phyloP scores from a whole-genome alignment of 2,113 vertebrate genomes.

The Romanogobio albipinnatus region DNA sequence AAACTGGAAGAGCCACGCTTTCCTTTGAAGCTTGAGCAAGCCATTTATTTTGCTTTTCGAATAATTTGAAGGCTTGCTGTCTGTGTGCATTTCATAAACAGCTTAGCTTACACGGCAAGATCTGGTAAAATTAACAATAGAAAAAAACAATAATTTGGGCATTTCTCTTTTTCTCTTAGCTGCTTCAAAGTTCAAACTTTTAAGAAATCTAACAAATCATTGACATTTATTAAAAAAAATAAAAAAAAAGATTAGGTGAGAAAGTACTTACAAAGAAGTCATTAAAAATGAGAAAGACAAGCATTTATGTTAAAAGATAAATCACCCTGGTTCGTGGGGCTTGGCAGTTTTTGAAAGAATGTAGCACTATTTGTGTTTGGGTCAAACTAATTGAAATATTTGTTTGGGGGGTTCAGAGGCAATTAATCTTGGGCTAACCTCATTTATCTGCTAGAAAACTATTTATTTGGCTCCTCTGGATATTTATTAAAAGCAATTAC shows the following conservation, averaged over 20 bases:
- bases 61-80: conserved; percentile 35
- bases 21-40: conserved; percentile 33
- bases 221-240: background rate
- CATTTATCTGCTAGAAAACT: conserved; percentile 50
- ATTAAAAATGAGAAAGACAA: background rate
- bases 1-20: conserved; percentile 37
- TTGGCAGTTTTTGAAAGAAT: conserved; percentile 28
- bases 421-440: conserved; percentile 57
- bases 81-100: background rate
- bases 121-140: background rate
- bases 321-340: background rate
- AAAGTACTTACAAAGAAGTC: background rate
- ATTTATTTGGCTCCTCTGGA: conserved; percentile 53
- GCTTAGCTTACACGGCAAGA: background rate
- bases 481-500: conserved; percentile 63
- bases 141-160: background rate
- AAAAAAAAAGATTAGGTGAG: background rate
- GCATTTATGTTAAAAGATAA: conserved; percentile 1
- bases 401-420: conserved; percentile 49
- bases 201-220: background rate
- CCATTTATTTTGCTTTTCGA: conserved; percentile 43
- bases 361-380: conserved; percentile 25
- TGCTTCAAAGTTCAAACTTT: background rate
- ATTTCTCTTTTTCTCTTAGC: background rate
- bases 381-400: conserved; percentile 56